Conservation (phyloP, 2,113 vertebrate species). For the Cichladusa arquata region DNA sequence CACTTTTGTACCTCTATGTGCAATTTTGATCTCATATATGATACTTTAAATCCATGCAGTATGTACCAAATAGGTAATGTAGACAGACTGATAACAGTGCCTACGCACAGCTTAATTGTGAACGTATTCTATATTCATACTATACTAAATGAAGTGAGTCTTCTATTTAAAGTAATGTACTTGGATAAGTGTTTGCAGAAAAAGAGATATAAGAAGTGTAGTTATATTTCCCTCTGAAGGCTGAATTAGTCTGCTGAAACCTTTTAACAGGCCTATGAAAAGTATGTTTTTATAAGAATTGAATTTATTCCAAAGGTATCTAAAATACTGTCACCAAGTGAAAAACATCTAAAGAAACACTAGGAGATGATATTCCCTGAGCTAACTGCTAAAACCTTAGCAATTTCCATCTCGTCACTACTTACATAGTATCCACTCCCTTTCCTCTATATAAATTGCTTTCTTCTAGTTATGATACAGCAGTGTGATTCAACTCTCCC, state of each 20-base stretch:
- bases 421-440: background rate
- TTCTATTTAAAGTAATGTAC: background rate
- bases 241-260: background rate
- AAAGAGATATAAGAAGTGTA: background rate
- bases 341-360: conserved; percentile 8
- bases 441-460: background rate
- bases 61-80: background rate
- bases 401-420: background rate
- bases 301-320: background rate
- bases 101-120: background rate
- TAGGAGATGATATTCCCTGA: background rate
- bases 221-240: background rate
- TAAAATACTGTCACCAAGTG: background rate
- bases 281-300: background rate
- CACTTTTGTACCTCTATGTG: background rate
- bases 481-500: background rate
- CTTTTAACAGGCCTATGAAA: background rate
- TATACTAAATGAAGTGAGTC: background rate
- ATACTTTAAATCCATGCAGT: background rate
- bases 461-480: background rate
- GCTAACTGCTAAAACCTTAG: background rate
- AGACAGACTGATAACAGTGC: background rate
- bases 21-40: background rate
- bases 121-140: background rate
- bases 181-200: background rate